Evolutionary conservation across 2,113 vertebrate species (phyloP), one percentile per base, ranked within the genome.

Genomic region (Gracilinanus agilis): DNA sequence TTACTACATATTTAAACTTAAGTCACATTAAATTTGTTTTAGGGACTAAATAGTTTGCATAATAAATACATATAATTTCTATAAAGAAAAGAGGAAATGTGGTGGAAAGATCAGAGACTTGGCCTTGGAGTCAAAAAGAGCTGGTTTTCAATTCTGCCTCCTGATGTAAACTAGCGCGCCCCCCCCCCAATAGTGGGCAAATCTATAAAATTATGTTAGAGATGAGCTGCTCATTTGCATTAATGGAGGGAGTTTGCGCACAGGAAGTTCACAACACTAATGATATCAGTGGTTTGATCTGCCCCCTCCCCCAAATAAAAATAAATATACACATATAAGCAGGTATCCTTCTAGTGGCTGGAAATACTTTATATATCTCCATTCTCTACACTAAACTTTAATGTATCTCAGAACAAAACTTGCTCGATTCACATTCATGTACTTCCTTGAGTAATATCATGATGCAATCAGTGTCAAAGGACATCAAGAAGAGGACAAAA

Each of bases 1-100:
- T 92, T 67, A 93, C 34, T 97, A 92, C 94, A 96, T 97, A 97
- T 96, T 97, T 97, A 95, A 97, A 92, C 54, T 94, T 94, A 25
- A 89, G 89, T 58, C 94, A 58, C 54, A 90, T 58, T 96, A 94
- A 95, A 95, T 97, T 95, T 95, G 55, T 88, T 94, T 96, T 97
- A 97, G 90, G 94, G 96, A 96, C 91, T 56, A 27, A 91, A n/a
- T n/a, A 75, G 55, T 95, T 94, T 91, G 90, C 91, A 94, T 95
- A 97, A 97, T 96, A 92, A 93, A 40, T 93, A 53, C 91, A 54
- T 97, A 93, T 94, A 95, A 94, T 94, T 90, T 53, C 94, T 16
- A n/a, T n/a, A 75, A 75, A 75, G 29, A 75, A 75, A 75, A 75
- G 61, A 19, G 34, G 61, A 1, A 75, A 13, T 75, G 34, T 75